Evolutionary conservation across 2,113 vertebrate species (phyloP), one percentile per base, ranked within the genome.

Genomic region (Thryonomys swinderianus): DNA sequence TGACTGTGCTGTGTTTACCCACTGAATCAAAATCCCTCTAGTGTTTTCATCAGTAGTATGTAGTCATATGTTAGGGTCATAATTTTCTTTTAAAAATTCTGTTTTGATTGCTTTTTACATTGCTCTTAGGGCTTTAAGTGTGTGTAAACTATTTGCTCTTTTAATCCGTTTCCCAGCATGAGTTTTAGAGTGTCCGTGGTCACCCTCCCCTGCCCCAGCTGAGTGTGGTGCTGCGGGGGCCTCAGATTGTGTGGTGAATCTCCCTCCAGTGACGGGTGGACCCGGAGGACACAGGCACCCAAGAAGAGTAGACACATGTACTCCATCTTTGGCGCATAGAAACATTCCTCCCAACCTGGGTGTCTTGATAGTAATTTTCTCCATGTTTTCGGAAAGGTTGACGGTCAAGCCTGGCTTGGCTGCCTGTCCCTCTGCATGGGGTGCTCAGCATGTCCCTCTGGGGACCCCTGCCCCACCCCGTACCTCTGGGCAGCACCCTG

Each of bases 391-490:
- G 20, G 30, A 95, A 84, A 76, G n/a, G 11, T 0, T 27, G 27
- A 76, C 16, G 55, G 16, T 13, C 40, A 5, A 4, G 16, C 34
- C 57, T 37, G 40, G 4, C 23, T 37, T 57, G 2, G 17, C 13
- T 57, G 27, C n/a, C 25, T 16, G 37, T 57, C n/a, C 13, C 5
- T 55, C 2, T 18, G 32, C 18, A 79, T 42, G 12, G 76, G 3
- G 4, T 48, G 32, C 69, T 48, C 78, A 53, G 40, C 67, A 5
- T 7, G 0, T 74, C 8, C 90, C 21, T 8, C 25, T 13, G 2
- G 1, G 0, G 37, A n/a, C n/a, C 2, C 5, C 2, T 0, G 0
- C 5, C 8, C 78, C 64, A 5, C 57, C 5, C 27, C 34, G 2
- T 25, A 1, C 55, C 4, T 78, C 34, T 94, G 62, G 21, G 48